phyloP scores from a whole-genome alignment of 2,797 vertebrate species.

The Hoplostethus mediterraneus region DNA sequence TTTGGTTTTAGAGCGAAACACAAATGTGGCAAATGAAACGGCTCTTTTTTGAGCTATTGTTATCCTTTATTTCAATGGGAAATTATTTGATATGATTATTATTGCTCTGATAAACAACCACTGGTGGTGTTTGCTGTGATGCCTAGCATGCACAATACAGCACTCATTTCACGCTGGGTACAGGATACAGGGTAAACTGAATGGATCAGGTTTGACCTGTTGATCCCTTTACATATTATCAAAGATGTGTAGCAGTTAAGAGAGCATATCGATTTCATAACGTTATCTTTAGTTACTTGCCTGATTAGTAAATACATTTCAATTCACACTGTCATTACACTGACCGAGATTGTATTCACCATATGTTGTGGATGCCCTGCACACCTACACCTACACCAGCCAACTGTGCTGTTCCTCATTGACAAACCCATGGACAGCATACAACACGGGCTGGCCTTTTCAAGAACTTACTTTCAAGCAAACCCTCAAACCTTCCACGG shows the following conservation, averaged over 20 bases:
- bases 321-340: too few species aligned
- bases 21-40: background rate
- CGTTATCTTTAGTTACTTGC: background rate
- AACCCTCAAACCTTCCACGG: too few species aligned
- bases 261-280: background rate
- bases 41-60: background rate
- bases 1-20: background rate
- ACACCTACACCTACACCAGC: too few species aligned
- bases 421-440: too few species aligned
- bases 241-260: constrained; percentile 9
- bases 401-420: too few species aligned
- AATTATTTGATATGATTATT: background rate
- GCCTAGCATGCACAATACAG: background rate
- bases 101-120: background rate
- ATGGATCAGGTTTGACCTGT: constrained; percentile 7
- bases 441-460: too few species aligned
- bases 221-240: background rate
- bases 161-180: background rate
- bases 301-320: background rate
- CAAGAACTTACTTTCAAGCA: too few species aligned
- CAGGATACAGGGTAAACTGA: constrained; percentile 5
- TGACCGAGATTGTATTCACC: background rate
- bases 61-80: constrained; percentile 6
- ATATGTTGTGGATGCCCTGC: background rate
- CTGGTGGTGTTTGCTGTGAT: background rate